Evolutionary conservation across 2,113 vertebrate genomes (phyloP).

Genomic region (Oreocharis arfaki): DNA sequence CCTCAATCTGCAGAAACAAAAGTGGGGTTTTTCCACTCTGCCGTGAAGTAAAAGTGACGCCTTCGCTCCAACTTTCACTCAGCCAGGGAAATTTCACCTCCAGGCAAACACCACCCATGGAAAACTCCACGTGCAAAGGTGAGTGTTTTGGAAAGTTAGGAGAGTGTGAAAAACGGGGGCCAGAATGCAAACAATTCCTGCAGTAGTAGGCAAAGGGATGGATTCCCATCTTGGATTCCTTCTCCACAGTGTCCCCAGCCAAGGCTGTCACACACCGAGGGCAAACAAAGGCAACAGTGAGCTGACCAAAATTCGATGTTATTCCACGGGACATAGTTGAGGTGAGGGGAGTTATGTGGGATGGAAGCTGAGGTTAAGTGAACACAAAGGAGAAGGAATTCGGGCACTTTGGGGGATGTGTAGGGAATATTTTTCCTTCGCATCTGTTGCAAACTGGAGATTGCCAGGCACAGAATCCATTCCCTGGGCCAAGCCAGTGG

Average conservation of each 20-base stretch:
- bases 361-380: constrained; percentile 43
- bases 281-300: constrained; percentile 33
- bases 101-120: constrained; percentile 15
- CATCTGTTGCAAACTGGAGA: constrained; percentile 39
- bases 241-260: background rate
- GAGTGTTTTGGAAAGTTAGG: constrained; percentile 55
- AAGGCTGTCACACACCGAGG: background rate
- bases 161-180: constrained; percentile 18
- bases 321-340: constrained; percentile 54
- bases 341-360: constrained; percentile 50
- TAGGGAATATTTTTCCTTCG: constrained; percentile 30
- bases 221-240: constrained; percentile 22
- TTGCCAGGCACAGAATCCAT: constrained; percentile 19
- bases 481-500: constrained; percentile 28
- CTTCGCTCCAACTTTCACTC: background rate
- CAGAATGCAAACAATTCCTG: constrained; percentile 49
- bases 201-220: background rate
- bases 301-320: constrained; percentile 40
- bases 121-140: constrained; percentile 43
- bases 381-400: constrained; percentile 60
- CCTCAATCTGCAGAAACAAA: background rate
- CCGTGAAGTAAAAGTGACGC: background rate
- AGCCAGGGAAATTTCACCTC: background rate
- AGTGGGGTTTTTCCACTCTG: background rate
- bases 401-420: background rate